Evolutionary conservation across 2,797 vertebrate species (phyloP).

Genomic region (Pangasius sanitwongsei): DNA sequence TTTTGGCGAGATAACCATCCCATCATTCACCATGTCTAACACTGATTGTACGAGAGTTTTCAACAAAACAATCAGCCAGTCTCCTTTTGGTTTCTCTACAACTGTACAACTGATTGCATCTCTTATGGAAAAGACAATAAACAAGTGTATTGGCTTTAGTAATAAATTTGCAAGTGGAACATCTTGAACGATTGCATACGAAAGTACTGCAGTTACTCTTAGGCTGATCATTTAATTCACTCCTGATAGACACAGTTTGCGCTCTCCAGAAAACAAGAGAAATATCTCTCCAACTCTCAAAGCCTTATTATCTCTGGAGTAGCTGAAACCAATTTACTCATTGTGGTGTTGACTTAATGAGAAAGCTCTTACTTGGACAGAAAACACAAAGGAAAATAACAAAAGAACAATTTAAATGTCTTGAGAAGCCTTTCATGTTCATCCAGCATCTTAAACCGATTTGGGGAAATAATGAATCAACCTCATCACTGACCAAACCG

Average conservation of each 20-base stretch:
- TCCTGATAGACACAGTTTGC: not conserved
- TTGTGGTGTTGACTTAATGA: not conserved
- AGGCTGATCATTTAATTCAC: not conserved
- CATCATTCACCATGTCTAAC: not conserved
- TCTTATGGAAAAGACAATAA: not conserved
- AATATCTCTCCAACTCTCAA: not conserved
- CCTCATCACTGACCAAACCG: not conserved
- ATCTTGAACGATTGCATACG: not conserved
- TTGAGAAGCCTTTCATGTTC: constrained; percentile 13
- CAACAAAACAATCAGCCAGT: not conserved
- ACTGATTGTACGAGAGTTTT: not conserved
- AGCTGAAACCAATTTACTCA: constrained; percentile 28
- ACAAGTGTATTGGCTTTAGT: not conserved
- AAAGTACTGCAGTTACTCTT: not conserved
- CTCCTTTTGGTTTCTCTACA: not conserved
- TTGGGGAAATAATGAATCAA: not conserved
- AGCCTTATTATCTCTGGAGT: constrained; percentile 14
- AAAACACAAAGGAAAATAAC: constrained; percentile 21
- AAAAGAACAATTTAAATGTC: not conserved
- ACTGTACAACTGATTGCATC: not conserved
- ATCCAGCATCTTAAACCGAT: constrained; percentile 22
- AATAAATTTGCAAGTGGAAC: not conserved
- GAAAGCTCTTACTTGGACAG: not conserved
- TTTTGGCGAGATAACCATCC: not conserved
- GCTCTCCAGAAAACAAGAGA: not conserved